Percentiles rank a stretch among this genome's conserved stretches.
Conservation (phyloP, 2,113 vertebrate genomes). For the Colaptes auratus region DNA sequence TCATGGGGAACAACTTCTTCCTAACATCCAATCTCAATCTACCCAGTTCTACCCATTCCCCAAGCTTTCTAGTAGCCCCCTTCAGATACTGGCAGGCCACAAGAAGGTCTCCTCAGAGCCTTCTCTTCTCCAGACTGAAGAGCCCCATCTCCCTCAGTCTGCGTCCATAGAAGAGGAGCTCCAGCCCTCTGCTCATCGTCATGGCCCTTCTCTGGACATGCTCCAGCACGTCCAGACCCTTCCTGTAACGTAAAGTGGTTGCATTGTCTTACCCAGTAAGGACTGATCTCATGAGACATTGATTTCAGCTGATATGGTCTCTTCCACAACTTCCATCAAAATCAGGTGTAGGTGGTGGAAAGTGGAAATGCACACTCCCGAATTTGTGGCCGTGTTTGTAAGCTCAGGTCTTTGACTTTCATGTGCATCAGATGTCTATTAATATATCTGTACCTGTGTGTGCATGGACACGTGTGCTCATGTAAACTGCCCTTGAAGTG, state of each 20-base stretch:
- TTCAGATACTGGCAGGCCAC: too few species aligned
- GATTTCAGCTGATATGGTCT: neutral
- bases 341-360: neutral
- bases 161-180: too few species aligned
- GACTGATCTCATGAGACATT: neutral
- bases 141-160: too few species aligned
- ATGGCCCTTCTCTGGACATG: too few species aligned
- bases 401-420: slow-evolving; percentile 1
- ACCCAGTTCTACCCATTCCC: too few species aligned
- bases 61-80: too few species aligned
- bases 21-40: too few species aligned
- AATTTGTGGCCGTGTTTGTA: neutral
- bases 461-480: neutral
- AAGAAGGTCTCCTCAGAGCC: too few species aligned
- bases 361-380: fast-evolving
- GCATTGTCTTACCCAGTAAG: neutral
- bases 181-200: too few species aligned
- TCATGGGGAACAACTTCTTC: too few species aligned
- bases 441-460: neutral
- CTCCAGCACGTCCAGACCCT: too few species aligned
- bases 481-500: neutral
- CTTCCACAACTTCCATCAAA: neutral
- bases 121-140: too few species aligned
- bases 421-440: neutral
- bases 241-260: neutral